phyloP scores from a whole-genome alignment of 1,140 invertebrate species.

The Nymphalis io region DNA sequence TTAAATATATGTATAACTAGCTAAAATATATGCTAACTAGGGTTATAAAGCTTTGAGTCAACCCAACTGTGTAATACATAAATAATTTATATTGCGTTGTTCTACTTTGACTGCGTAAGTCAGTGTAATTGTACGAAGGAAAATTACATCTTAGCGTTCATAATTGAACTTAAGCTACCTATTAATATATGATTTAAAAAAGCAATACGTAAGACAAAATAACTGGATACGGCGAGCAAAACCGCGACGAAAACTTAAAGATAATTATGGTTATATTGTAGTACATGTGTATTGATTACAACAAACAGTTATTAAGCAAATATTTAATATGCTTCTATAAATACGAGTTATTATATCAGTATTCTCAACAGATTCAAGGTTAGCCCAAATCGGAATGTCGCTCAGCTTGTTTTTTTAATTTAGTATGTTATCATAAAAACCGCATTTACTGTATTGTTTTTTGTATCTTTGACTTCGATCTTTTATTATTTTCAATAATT shows the following conservation, averaged over 20 bases:
- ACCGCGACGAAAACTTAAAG: neutral
- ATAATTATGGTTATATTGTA: too few species aligned
- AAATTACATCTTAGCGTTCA: too few species aligned
- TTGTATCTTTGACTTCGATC: neutral
- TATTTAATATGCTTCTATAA: slow-evolving; percentile 28
- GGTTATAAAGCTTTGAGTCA: too few species aligned
- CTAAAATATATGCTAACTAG: too few species aligned
- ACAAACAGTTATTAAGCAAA: slow-evolving; percentile 27
- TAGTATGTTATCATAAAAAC: slow-evolving; percentile 11
- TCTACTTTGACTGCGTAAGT: too few species aligned
- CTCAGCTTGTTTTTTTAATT: slow-evolving; percentile 33
- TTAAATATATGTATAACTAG: too few species aligned
- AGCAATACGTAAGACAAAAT: too few species aligned
- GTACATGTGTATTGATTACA: slow-evolving; percentile 31
- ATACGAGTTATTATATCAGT: slow-evolving; percentile 36
- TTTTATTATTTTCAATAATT: neutral
- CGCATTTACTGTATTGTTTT: slow-evolving; percentile 7
- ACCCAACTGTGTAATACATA: too few species aligned
- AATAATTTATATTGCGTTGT: too few species aligned
- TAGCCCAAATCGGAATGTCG: slow-evolving; percentile 41
- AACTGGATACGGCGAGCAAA: neutral
- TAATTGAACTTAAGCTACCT: too few species aligned
- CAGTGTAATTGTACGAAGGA: too few species aligned
- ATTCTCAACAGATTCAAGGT: slow-evolving; percentile 41
- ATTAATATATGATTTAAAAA: too few species aligned